A percentile compares a stretch with the other conserved stretches of the same genome.
Conservation (phyloP, 2,888 invertebrate species). For the Hymenopus coronatus region DNA sequence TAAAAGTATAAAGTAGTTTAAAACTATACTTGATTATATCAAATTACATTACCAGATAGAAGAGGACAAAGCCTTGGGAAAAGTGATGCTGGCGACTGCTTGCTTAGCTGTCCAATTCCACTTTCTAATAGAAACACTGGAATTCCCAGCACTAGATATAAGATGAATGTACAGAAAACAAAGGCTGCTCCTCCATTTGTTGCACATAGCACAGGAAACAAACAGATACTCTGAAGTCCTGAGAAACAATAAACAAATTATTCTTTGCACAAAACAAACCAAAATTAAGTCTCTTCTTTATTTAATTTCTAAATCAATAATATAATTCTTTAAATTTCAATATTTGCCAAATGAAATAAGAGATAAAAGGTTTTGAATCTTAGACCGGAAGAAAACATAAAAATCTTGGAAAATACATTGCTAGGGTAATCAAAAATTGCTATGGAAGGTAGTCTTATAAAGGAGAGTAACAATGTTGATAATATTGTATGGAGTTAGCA, state of each 20-base stretch:
- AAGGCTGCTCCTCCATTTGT: constrained; percentile 6
- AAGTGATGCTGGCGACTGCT: not conserved
- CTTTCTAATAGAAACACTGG: constrained; percentile 7
- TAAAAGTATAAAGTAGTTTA: no score
- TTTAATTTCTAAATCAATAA: no score
- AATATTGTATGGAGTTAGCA: no score
- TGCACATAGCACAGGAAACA: constrained; percentile 14
- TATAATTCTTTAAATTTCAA: no score
- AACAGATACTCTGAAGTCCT: constrained; percentile 8
- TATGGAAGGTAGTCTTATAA: no score
- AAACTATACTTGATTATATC: no score
- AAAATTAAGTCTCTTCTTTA: not conserved
- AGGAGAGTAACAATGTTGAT: no score
- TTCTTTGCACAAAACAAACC: not conserved
- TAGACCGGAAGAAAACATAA: no score
- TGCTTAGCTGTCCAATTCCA: constrained; percentile 7
- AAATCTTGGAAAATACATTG: no score
- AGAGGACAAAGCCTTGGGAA: constrained; percentile 9
- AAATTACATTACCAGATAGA: not conserved
- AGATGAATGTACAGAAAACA: not conserved
- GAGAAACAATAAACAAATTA: not conserved
- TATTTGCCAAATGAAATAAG: no score
- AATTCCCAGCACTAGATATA: not conserved
- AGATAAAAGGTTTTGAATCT: no score
- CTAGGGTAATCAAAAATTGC: no score